Evolutionary conservation across 2,888 invertebrate species (phyloP).

Genomic region (Sminthurides aquaticus): DNA sequence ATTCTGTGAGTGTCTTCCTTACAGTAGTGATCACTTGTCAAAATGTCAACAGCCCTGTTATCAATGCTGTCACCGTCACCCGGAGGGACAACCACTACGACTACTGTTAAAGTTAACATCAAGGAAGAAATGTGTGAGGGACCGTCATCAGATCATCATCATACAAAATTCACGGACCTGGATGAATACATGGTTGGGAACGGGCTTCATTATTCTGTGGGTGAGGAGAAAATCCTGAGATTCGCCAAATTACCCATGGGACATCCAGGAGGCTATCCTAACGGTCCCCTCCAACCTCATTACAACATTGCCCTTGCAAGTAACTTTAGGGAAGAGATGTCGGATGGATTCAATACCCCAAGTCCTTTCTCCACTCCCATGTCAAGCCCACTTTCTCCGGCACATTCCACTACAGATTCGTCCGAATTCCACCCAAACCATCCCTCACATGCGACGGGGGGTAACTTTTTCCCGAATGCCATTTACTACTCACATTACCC

Average conservation of each 20-base stretch:
- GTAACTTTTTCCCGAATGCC: neutral
- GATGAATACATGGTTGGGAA: slow-evolving; percentile 21
- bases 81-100: neutral
- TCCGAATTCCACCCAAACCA: slow-evolving; percentile 5
- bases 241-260: neutral
- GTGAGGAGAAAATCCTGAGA: slow-evolving; percentile 3
- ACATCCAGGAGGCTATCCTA: neutral
- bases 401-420: slow-evolving; percentile 20
- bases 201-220: slow-evolving; percentile 2
- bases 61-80: slow-evolving; percentile 17
- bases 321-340: slow-evolving; percentile 20
- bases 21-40: neutral
- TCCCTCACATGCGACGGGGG: neutral
- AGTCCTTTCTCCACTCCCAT: slow-evolving; percentile 23
- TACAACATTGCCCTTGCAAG: neutral
- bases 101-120: slow-evolving; percentile 1
- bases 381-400: slow-evolving; percentile 22
- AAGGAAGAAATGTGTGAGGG: slow-evolving; percentile 16
- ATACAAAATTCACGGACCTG: slow-evolving; percentile 16
- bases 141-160: neutral
- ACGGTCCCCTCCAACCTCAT: neutral
- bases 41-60: slow-evolving; percentile 14
- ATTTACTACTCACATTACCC: neutral
- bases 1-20: neutral
- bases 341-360: slow-evolving; percentile 21